These are phyloP conservation scores for Eristalinus aeneus DNA, from an alignment of 2,888 invertebrate species.

Conservation along the genomic window DNA sequence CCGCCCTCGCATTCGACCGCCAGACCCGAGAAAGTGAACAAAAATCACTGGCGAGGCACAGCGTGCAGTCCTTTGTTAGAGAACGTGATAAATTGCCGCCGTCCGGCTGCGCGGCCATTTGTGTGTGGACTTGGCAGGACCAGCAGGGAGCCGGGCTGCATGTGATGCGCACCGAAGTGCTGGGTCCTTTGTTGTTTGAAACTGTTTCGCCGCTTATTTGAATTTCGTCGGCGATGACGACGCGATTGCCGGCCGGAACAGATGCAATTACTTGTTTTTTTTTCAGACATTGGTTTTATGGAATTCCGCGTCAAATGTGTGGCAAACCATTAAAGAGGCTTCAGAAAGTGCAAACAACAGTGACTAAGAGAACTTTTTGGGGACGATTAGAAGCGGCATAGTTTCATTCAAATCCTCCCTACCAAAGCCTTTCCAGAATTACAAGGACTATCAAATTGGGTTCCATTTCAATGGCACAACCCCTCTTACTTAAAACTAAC, in stretches of 20 bases:
- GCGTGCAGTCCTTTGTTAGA: constrained; percentile 23
- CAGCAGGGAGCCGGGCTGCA: not conserved
- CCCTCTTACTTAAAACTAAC: not conserved
- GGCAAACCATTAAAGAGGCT: not conserved
- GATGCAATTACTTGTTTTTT: constrained; percentile 17
- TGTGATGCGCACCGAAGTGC: too few relatives aligned
- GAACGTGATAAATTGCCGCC: constrained; percentile 50
- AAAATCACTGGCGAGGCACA: not conserved
- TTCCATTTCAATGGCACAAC: too few relatives aligned
- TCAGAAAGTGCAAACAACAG: too few relatives aligned
- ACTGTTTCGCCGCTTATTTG: constrained; percentile 16
- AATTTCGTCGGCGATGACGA: not conserved
- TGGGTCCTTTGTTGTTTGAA: constrained; percentile 7
- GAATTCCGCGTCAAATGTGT: not conserved
- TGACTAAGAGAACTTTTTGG: too few relatives aligned
- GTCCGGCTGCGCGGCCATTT: constrained; percentile 34
- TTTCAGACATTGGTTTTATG: not conserved
- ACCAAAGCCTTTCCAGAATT: too few relatives aligned
- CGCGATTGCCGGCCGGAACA: constrained; percentile 17
- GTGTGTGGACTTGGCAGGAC: constrained; percentile 3
- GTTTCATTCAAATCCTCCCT: too few relatives aligned
- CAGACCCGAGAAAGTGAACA: not conserved
- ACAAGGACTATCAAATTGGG: too few relatives aligned
- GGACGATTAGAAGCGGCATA: too few relatives aligned
- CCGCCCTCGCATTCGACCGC: not conserved